Percentiles rank a stretch among this genome's conserved stretches.
Conservation (phyloP, 2,113 vertebrate genomes). For the Clupea harengus region DNA sequence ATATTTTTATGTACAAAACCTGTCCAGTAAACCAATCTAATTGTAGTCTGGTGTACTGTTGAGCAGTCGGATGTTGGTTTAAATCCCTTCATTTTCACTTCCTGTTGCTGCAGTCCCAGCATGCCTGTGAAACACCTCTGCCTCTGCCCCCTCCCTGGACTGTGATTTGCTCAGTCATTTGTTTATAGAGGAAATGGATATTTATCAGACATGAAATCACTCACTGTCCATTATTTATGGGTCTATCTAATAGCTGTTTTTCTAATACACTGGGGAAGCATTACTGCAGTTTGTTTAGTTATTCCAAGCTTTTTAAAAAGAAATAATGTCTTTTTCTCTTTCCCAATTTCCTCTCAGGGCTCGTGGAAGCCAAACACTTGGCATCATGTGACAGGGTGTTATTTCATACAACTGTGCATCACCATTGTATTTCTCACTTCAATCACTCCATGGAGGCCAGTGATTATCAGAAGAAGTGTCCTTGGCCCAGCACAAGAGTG, state of each 20-base stretch:
- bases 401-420: slow-evolving; percentile 48
- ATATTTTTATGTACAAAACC: neutral
- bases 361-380: neutral
- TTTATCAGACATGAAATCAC: slow-evolving; percentile 40
- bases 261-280: slow-evolving; percentile 13
- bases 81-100: no score
- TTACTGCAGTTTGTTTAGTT: slow-evolving; percentile 20
- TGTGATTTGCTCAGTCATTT: slow-evolving; percentile 35
- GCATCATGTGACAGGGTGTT: slow-evolving; percentile 49
- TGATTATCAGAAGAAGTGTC: slow-evolving; percentile 54
- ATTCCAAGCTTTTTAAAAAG: neutral
- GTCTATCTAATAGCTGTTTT: slow-evolving; percentile 12
- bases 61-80: neutral
- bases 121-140: neutral
- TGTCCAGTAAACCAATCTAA: neutral
- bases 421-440: slow-evolving; percentile 58
- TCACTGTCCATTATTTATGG: slow-evolving; percentile 27
- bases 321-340: neutral
- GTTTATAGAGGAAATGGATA: slow-evolving; percentile 37
- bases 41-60: neutral
- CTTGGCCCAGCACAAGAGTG: slow-evolving; percentile 64
- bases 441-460: slow-evolving; percentile 53
- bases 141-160: slow-evolving; percentile 19
- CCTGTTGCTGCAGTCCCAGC: neutral
- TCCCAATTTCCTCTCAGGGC: slow-evolving; percentile 41